A percentile compares a stretch with the other conserved stretches of the same genome.
Conservation (phyloP, 2,113 vertebrate species). For the Hippopotamus amphibius region DNA sequence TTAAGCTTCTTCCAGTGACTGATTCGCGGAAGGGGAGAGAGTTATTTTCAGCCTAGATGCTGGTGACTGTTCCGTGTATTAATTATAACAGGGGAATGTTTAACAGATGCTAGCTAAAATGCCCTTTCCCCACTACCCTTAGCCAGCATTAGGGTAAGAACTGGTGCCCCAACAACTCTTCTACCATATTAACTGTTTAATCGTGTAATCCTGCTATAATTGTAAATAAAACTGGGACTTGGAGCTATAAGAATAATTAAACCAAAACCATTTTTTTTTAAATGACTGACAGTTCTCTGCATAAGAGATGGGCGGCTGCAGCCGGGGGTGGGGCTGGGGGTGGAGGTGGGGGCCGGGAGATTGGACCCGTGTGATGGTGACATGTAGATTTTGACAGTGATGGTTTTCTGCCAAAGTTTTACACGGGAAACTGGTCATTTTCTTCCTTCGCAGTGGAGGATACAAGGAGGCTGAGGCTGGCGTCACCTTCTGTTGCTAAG, state of each 20-base stretch:
- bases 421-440: constrained; percentile 81
- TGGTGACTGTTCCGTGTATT: constrained; percentile 78
- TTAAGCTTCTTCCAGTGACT: constrained; percentile 79
- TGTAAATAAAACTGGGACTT: constrained; percentile 53
- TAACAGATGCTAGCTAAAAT: constrained; percentile 57
- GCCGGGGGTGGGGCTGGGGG: not conserved
- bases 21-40: constrained; percentile 79
- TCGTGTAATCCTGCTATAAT: constrained; percentile 62
- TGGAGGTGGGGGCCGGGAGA: not conserved
- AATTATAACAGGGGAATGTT: constrained; percentile 71
- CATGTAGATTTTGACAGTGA: constrained; percentile 63
- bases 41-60: constrained; percentile 79
- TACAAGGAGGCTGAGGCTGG: constrained; percentile 85
- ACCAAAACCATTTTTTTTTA: not conserved
- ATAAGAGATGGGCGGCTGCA: not conserved
- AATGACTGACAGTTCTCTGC: constrained; percentile 70
- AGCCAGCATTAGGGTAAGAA: constrained; percentile 69
- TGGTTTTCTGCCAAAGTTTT: constrained; percentile 84
- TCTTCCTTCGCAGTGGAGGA: constrained; percentile 83
- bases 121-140: constrained; percentile 33
- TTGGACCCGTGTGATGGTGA: constrained; percentile 66
- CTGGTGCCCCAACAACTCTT: constrained; percentile 60
- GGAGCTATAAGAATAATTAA: constrained; percentile 76
- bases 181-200: constrained; percentile 66
- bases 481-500: constrained; percentile 91